Percentiles rank a stretch among this genome's conserved stretches.
Conservation (phyloP, 2,113 vertebrate species). For the zebrafish (Danio rerio) region DNA sequence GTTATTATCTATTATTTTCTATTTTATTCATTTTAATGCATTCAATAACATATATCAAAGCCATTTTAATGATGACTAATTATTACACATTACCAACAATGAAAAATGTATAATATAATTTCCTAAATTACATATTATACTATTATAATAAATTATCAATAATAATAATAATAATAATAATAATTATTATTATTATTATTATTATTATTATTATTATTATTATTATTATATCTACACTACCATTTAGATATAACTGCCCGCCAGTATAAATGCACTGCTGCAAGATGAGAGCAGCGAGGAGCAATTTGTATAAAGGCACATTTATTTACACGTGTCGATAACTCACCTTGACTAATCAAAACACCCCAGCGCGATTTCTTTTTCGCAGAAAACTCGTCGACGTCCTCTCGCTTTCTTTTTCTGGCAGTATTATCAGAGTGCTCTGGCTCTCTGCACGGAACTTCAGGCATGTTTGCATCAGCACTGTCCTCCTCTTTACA, state of each 20-base stretch:
- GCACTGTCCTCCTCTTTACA: conserved; percentile 51
- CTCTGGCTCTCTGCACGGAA: conserved; percentile 66
- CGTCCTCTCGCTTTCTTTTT: conserved; percentile 73
- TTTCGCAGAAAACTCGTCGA: conserved; percentile 74
- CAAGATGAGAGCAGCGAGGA: background rate
- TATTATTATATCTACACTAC: background rate
- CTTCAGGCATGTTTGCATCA: conserved; percentile 75
- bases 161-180: no score
- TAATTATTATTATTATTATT: background rate
- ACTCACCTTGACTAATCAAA: conserved; percentile 95
- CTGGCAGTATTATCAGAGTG: conserved; percentile 56
- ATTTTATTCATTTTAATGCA: background rate
- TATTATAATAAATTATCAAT: no score
- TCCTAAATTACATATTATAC: no score
- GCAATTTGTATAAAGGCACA: background rate
- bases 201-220: background rate
- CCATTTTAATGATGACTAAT: no score
- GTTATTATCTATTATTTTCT: background rate
- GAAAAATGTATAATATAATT: no score
- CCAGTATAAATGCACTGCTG: background rate
- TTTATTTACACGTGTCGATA: background rate
- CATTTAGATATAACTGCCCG: background rate
- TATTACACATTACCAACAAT: no score
- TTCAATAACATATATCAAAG: background rate
- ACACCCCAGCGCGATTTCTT: conserved; percentile 88